These are phyloP conservation scores for Melanerpes formicivorus DNA, from an alignment of 2,113 vertebrate genomes.

Conservation along the genomic window DNA sequence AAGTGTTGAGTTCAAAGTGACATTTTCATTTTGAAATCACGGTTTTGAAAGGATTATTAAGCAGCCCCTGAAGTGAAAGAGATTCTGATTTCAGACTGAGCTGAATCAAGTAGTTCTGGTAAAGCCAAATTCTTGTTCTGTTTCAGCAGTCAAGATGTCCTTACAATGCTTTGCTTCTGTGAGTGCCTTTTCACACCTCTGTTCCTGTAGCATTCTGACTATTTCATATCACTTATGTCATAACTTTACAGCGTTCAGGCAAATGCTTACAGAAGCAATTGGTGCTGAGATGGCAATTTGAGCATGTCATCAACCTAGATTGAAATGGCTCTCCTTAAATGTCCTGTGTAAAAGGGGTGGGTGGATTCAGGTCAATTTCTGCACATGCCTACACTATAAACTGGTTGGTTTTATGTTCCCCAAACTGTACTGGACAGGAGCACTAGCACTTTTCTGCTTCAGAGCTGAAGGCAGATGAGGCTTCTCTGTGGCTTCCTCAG, in stretches of 20 bases:
- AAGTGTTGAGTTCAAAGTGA: background rate
- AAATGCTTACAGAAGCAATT: background rate
- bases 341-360: background rate
- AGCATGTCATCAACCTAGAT: background rate
- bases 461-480: background rate
- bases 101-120: background rate
- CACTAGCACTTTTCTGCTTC: background rate
- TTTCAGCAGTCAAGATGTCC: background rate
- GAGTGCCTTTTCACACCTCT: background rate
- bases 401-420: background rate
- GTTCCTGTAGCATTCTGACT: background rate
- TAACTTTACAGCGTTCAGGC: background rate
- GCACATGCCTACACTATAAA: rapidly evolving
- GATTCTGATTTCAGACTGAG: background rate
- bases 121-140: background rate
- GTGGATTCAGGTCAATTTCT: background rate
- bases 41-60: background rate
- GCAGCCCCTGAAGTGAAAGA: background rate
- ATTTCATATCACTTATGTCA: background rate
- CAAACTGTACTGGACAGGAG: background rate
- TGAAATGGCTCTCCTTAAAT: background rate
- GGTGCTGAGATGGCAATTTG: background rate
- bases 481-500: background rate
- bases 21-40: background rate
- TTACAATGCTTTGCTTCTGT: background rate